Evolutionary conservation across 2,797 vertebrate genomes (phyloP), one percentile per base, ranked within the genome.

Genomic region (Melanotaenia nigrans): DNA sequence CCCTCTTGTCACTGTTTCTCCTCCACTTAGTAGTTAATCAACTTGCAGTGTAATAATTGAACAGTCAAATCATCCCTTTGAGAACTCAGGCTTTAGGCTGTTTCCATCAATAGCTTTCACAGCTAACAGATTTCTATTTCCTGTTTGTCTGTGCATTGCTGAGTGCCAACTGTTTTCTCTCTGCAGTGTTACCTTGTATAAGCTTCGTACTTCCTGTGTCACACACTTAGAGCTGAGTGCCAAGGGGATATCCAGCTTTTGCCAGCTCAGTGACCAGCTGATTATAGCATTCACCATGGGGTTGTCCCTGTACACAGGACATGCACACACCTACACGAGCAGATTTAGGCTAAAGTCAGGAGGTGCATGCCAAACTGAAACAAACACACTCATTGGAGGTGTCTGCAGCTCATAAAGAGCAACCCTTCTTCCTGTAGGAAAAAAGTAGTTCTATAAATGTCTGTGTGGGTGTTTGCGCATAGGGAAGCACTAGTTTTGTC

Each of bases 261-360:
- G 89, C 92, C 88, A 90, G 80, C 81, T 86, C 85, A 75, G 71
- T 87, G 85, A 87, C 87, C 86, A 77, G 83, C 83, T 73, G 67
- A 59, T 81, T 87, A 89, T 89, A 86, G 85, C 86, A 83, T 55
- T 87, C 88, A 73, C 86, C 75, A 71, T 82, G 65, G 89, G 90
- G 84, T 78, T 83, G 75, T 85, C 81, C 84, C 82, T 16, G 24
- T 25, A 54, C 68, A 33, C n/a, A 62, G 32, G n/a, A 71, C 40
- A 58, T 59, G 69, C 74, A 32, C 58, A 71, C 58, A 32, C 53
- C 4, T 28, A 66, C 16, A 65, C 47, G 13, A 56, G 61, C 63
- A 30, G 57, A 67, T 72, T 73, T 40, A 13, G 36, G 61, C 55
- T 45, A 69, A 66, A 71, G 66, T 72, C 25, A 53, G 65, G 74